Evolutionary conservation across 2,888 invertebrate species (phyloP).

Genomic region (Eupeodes latifasciatus): DNA sequence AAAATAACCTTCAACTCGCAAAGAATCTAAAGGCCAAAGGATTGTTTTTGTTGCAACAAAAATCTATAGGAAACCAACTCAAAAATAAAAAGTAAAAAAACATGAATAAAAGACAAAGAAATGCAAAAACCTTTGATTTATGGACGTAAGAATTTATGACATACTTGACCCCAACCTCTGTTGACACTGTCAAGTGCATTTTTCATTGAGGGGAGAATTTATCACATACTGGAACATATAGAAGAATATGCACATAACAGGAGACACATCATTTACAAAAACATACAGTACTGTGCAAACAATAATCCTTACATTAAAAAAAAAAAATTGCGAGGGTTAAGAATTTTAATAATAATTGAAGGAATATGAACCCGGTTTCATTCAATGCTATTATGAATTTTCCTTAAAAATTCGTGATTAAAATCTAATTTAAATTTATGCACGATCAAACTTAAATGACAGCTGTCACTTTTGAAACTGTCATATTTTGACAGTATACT

Average conservation of each 20-base stretch:
- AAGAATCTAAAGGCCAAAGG: constrained; percentile 18
- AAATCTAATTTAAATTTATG: too few species aligned
- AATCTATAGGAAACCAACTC: constrained; percentile 1
- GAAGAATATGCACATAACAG: neutral
- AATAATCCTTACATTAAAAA: neutral
- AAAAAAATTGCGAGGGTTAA: neutral
- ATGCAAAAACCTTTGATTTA: constrained; percentile 55
- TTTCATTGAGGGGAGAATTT: constrained; percentile 1
- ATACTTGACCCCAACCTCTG: constrained; percentile 69
- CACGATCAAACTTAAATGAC: too few species aligned
- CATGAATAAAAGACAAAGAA: constrained; percentile 7
- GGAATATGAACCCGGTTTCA: too few species aligned
- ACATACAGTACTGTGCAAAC: constrained; percentile 6
- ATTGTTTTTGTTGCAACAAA: constrained; percentile 15
- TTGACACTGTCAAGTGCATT: constrained; percentile 68
- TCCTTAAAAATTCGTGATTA: too few species aligned
- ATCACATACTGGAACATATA: neutral
- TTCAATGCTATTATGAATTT: too few species aligned
- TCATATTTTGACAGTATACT: too few species aligned
- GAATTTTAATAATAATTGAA: too few species aligned
- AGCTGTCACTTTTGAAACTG: too few species aligned
- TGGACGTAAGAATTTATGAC: constrained; percentile 49
- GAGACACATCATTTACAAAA: neutral
- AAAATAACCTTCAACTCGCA: constrained; percentile 26
- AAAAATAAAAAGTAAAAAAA: neutral